These are phyloP conservation scores for Petroica traversi DNA, from an alignment of 2,113 vertebrate genomes.

Conservation along the genomic window DNA sequence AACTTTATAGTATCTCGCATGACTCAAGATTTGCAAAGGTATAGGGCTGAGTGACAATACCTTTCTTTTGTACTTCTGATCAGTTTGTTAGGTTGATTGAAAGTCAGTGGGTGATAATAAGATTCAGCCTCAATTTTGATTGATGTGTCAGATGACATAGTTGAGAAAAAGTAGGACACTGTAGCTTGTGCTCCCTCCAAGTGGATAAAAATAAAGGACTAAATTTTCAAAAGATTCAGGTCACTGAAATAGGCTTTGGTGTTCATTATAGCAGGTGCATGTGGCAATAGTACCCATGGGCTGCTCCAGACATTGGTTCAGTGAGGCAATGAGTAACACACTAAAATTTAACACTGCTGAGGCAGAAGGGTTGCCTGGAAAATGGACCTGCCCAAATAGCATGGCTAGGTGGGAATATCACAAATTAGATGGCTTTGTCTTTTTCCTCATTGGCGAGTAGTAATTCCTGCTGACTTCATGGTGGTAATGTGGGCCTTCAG, in stretches of 20 bases:
- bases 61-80: not conserved
- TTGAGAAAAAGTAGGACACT: slow-evolving; percentile 57
- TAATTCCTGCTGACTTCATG: not conserved
- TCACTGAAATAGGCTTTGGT: slow-evolving; percentile 48
- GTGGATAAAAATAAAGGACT: slow-evolving; percentile 63
- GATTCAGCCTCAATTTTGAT: slow-evolving; percentile 38
- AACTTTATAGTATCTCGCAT: not conserved
- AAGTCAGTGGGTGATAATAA: slow-evolving; percentile 44
- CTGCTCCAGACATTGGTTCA: not conserved
- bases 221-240: slow-evolving; percentile 58
- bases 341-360: not conserved
- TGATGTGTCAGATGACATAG: slow-evolving; percentile 56
- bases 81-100: slow-evolving; percentile 24
- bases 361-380: not conserved
- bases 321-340: not conserved
- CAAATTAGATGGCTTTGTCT: not conserved
- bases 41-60: not conserved
- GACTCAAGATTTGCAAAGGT: not conserved
- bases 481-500: not conserved
- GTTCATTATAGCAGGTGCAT: slow-evolving; percentile 34
- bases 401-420: not conserved
- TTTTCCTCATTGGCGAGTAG: not conserved
- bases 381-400: not conserved
- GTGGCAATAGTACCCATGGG: slow-evolving; percentile 19
- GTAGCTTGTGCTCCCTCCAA: slow-evolving; percentile 10